Evolutionary conservation across 2,888 invertebrate genomes (phyloP).

Genomic region (Xanthia togata): DNA sequence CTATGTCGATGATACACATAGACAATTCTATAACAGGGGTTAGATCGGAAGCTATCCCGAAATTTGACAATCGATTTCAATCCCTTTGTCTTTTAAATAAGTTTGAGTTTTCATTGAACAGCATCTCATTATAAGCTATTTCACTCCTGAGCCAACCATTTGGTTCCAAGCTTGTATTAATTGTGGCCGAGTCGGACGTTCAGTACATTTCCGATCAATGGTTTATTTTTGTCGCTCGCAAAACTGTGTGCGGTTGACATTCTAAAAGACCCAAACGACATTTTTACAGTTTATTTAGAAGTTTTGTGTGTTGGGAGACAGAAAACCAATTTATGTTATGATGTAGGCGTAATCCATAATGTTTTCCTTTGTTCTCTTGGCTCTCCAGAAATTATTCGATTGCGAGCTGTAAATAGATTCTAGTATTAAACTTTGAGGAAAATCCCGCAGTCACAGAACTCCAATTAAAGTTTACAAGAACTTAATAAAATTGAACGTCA

Average conservation of each 20-base stretch:
- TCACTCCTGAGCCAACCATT: conserved; percentile 71
- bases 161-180: conserved; percentile 80
- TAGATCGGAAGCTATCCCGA: conserved; percentile 74
- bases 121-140: conserved; percentile 67
- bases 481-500: conserved; percentile 58
- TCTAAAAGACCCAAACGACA: conserved; percentile 9
- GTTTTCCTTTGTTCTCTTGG: conserved; percentile 16
- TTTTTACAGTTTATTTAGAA: conserved; percentile 36
- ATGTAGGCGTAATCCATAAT: conserved; percentile 16
- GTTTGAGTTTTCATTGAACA: conserved; percentile 72
- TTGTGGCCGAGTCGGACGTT: conserved; percentile 76
- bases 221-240: conserved; percentile 52
- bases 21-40: conserved; percentile 82
- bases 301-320: not conserved
- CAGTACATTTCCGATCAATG: conserved; percentile 57
- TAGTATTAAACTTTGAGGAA: conserved; percentile 34
- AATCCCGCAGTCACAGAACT: conserved; percentile 44
- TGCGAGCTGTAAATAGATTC: conserved; percentile 16
- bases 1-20: conserved; percentile 74
- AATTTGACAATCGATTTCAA: conserved; percentile 69
- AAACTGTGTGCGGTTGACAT: conserved; percentile 30
- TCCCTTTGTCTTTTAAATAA: conserved; percentile 66
- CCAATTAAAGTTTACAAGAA: conserved; percentile 45
- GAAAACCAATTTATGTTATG: conserved; percentile 14
- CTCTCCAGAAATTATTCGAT: conserved; percentile 19